Percentiles rank a stretch among this genome's conserved stretches.
These are phyloP conservation scores for Caenorhabditis sp. DNA, from an alignment of 2,888 invertebrate species.

Conservation along the genomic window DNA sequence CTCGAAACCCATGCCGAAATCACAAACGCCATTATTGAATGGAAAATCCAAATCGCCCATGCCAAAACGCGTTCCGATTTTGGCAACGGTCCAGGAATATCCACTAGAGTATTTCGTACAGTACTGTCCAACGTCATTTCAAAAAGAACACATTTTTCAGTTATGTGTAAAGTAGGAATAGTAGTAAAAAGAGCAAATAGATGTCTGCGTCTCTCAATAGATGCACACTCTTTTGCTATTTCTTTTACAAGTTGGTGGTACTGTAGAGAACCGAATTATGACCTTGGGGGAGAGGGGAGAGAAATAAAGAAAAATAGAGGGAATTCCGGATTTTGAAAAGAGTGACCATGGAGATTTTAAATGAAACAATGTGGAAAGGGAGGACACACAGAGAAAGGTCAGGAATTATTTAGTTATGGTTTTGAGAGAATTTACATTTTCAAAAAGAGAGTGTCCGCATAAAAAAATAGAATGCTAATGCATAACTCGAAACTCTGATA, in stretches of 20 bases:
- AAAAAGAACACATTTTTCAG: background rate
- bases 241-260: background rate
- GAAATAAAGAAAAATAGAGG: no score
- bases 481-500: no score
- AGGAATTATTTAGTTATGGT: conserved; percentile 3
- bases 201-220: background rate
- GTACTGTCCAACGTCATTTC: background rate
- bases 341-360: no score
- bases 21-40: conserved; percentile 54
- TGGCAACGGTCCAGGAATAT: conserved; percentile 17
- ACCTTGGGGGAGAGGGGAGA: no score
- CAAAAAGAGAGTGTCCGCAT: no score
- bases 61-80: conserved; percentile 43
- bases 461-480: no score
- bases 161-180: background rate
- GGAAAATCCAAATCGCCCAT: conserved; percentile 56
- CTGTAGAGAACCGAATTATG: background rate
- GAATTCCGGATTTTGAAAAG: no score
- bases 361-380: no score
- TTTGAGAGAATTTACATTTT: no score
- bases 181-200: background rate
- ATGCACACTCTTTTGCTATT: background rate
- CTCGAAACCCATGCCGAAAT: conserved; percentile 53
- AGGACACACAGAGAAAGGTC: background rate
- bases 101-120: no score